Conservation (phyloP, 23 tunicate genomes). For the Trididemnum nubilum region DNA sequence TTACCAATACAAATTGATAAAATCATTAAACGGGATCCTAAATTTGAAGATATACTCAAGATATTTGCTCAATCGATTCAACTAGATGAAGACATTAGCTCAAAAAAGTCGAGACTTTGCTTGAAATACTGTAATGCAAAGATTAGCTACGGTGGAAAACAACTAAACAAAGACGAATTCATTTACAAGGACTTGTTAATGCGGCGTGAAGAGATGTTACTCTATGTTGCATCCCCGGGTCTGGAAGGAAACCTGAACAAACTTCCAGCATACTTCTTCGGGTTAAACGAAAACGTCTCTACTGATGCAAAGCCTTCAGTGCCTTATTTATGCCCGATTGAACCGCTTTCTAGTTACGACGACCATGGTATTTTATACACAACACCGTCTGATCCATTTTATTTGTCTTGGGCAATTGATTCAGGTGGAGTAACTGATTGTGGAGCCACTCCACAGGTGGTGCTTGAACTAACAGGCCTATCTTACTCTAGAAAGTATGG, state of each 20-base stretch:
- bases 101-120: not conserved
- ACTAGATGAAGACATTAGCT: not conserved
- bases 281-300: not conserved
- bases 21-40: constrained; percentile 80
- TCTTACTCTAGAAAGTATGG: constrained; percentile 63
- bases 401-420: constrained; percentile 45
- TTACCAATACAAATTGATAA: constrained; percentile 27
- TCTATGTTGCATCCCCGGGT: constrained; percentile 1
- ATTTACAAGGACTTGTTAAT: constrained; percentile 38
- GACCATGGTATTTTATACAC: constrained; percentile 44
- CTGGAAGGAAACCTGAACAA: not conserved
- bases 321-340: constrained; percentile 30
- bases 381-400: constrained; percentile 42
- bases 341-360: constrained; percentile 50
- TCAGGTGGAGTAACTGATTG: constrained; percentile 38
- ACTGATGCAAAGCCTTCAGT: constrained; percentile 2
- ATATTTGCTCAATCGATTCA: not conserved
- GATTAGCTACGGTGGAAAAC: constrained; percentile 7
- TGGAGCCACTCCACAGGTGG: constrained; percentile 45
- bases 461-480: constrained; percentile 52
- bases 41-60: constrained; percentile 40
- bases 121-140: constrained; percentile 6
- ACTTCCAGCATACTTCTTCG: not conserved
- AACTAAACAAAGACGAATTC: not conserved
- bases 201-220: constrained; percentile 50